A percentile compares a stretch with the other conserved stretches of the same genome.
Evolutionary conservation across 2,797 vertebrate species (phyloP).

Genomic region (Poecile montanus): DNA sequence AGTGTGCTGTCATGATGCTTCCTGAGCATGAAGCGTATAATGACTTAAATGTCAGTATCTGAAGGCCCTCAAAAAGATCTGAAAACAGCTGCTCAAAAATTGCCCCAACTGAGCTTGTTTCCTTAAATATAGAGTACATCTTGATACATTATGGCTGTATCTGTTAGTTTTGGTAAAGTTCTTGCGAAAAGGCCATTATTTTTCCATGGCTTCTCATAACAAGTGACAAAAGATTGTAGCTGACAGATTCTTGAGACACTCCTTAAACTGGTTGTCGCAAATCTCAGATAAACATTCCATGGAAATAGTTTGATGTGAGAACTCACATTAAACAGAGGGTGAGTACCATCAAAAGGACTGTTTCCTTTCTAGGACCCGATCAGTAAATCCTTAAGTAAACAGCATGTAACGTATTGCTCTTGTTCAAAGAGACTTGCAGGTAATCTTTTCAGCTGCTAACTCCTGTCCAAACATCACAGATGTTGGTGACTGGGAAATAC

Average conservation of each 20-base stretch:
- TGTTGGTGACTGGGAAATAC: not conserved
- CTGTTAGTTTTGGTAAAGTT: not conserved
- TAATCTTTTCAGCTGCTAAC: not conserved
- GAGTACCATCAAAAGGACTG: not conserved
- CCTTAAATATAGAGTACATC: not conserved
- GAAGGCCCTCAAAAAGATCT: not conserved
- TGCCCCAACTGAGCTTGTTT: not conserved
- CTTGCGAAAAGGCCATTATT: not conserved
- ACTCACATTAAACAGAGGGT: not conserved
- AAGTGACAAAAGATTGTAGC: not conserved
- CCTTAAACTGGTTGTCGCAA: not conserved
- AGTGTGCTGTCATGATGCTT: constrained; percentile 32
- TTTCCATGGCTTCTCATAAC: not conserved
- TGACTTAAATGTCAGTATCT: constrained; percentile 2
- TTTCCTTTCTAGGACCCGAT: constrained; percentile 3
- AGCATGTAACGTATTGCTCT: not conserved
- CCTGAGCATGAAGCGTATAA: constrained; percentile 21
- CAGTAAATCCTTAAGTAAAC: constrained; percentile 38
- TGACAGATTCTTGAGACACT: not conserved
- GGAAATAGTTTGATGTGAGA: not conserved
- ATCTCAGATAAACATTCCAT: not conserved
- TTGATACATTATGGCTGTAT: not conserved
- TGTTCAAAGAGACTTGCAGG: constrained; percentile 12
- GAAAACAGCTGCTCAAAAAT: not conserved
- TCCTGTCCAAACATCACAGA: not conserved